Percentiles rank a stretch among this genome's conserved stretches.
These are phyloP conservation scores for Agapornis roseicollis DNA, from an alignment of 2,113 vertebrate genomes.

Conservation along the genomic window DNA sequence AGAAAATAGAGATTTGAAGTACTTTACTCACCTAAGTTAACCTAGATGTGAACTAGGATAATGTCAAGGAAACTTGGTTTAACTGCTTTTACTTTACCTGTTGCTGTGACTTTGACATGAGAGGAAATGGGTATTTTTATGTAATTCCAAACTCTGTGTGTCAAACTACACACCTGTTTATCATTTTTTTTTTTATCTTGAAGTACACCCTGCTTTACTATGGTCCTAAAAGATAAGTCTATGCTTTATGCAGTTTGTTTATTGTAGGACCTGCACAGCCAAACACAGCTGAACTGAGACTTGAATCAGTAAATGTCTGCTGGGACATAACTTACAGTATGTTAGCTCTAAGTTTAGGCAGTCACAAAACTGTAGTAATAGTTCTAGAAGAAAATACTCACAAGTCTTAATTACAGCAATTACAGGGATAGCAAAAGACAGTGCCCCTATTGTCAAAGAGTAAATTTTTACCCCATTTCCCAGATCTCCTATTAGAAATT, in stretches of 20 bases:
- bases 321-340: background rate
- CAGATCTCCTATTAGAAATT: background rate
- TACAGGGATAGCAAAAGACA: background rate
- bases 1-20: background rate
- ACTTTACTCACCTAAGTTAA: background rate
- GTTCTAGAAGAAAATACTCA: background rate
- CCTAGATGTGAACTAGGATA: background rate
- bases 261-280: accelerated
- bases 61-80: background rate
- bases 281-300: background rate
- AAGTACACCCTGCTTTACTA: background rate
- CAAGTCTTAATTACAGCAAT: background rate
- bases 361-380: background rate
- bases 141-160: background rate
- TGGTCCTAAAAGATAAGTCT: background rate
- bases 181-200: background rate
- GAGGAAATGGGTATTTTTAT: background rate
- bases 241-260: background rate
- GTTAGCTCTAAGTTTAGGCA: background rate
- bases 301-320: background rate
- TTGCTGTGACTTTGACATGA: background rate
- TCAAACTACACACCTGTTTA: background rate
- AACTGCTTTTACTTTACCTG: background rate
- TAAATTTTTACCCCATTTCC: background rate
- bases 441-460: background rate